Base-by-base conservation (phyloP, 2,888 invertebrate species). In the Cheilosia variabilis region DNA sequence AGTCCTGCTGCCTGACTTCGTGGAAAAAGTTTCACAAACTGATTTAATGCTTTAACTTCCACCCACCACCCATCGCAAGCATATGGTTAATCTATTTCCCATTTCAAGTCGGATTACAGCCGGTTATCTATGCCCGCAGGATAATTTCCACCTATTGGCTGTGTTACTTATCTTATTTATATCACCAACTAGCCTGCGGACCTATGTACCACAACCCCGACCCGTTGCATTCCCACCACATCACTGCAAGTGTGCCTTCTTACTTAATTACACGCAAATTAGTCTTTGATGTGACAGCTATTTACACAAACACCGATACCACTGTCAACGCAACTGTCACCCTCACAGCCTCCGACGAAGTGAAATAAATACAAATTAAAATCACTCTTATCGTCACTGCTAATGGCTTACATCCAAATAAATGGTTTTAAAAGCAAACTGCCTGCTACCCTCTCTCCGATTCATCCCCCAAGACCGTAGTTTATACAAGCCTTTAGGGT, bases 331-430 rank as follows among this genome's bases (percentile, higher is more conserved):
- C 31, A 75, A 76, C 68, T 76, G 65, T 71, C 82, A 71, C 71
- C 76, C 73, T 45, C 81, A 57, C 81, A 69, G 58, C 58, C 60
- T 76, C 58, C 63, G 45, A 3, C 71, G 17, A 55, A 72, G 68
- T 80, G 71, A 86, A 66, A 80, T 80, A 86, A 86, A 86, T 86
- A 81, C 63, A 81, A 81, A 77, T 86, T 81, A 81, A 81, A 77
- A 81, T 62, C 72, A 71, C 75, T 79, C 75, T 68, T 76, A 62
- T 73, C 73, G 66, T 66, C 76, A 71, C 57, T 65, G 71, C 78
- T 86, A 80, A 86, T 80, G 84, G 80, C 66, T 80, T 71, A 75
- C 57, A 69, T 50, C 27, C 45, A 72, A 80, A 43, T 31, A 66
- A 83, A 75, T 69, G 65, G 45, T 69, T 80, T 69, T 68, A 69